Conservation (phyloP, 1,140 invertebrate species). For the Druon quercuslanigerum region DNA sequence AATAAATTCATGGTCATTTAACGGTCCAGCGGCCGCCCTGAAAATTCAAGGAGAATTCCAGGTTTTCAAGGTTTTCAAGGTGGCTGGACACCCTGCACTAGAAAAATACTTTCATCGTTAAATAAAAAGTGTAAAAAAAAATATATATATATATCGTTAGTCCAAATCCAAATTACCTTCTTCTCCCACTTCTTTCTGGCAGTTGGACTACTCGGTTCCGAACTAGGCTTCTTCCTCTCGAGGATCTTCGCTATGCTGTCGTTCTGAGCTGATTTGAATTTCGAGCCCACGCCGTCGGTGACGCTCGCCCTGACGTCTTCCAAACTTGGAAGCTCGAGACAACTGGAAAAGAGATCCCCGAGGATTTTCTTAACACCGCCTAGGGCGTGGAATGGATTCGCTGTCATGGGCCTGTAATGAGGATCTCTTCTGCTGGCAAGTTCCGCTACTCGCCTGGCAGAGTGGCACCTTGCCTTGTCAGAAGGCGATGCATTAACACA, state of each 20-base stretch:
- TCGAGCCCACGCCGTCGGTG: slow-evolving; percentile 58
- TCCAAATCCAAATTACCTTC: slow-evolving; percentile 58
- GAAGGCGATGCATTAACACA: slow-evolving; percentile 74
- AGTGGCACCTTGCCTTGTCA: slow-evolving; percentile 85
- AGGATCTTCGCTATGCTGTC: slow-evolving; percentile 71
- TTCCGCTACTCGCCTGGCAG: slow-evolving; percentile 80
- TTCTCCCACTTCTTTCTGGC: slow-evolving; percentile 74
- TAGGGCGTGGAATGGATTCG: slow-evolving; percentile 84
- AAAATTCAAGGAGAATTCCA: no score
- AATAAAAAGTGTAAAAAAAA: no score
- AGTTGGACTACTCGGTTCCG: slow-evolving; percentile 72
- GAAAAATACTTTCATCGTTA: no score
- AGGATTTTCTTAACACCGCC: slow-evolving; percentile 87
- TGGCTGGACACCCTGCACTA: no score
- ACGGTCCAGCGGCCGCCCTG: no score
- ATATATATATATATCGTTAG: no score
- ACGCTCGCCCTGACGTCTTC: slow-evolving; percentile 67
- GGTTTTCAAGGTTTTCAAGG: no score
- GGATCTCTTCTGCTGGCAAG: slow-evolving; percentile 88
- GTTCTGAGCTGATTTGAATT: slow-evolving; percentile 69
- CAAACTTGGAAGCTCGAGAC: slow-evolving; percentile 83
- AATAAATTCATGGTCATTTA: no score
- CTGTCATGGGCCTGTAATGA: slow-evolving; percentile 82
- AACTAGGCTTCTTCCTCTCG: slow-evolving; percentile 71
- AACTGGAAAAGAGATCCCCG: slow-evolving; percentile 84